Percentiles rank a stretch among this genome's conserved stretches.
Evolutionary conservation across 1,140 invertebrate species (phyloP).

Genomic region (Phocides pigmalion): DNA sequence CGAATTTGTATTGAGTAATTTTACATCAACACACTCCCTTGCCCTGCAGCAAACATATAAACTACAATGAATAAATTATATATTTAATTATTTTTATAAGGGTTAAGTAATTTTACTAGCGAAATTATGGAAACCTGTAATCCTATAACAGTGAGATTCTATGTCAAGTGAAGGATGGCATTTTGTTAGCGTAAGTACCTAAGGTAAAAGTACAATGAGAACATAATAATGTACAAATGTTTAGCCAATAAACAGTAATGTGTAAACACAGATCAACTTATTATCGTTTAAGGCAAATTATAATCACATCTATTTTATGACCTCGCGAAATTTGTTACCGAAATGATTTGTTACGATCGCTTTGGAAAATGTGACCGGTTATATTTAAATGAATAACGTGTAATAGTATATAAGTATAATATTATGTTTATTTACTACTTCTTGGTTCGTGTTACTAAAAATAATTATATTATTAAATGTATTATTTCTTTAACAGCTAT

Average conservation of each 20-base stretch:
- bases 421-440: slow-evolving; percentile 18
- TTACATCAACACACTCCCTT: not conserved
- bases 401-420: not conserved
- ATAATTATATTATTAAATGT: too few relatives aligned
- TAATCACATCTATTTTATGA: slow-evolving; percentile 24
- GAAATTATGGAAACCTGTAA: slow-evolving; percentile 5
- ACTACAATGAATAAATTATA: not conserved
- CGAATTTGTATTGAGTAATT: not conserved
- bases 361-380: slow-evolving; percentile 32
- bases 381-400: slow-evolving; percentile 3
- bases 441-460: not conserved
- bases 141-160: slow-evolving; percentile 54
- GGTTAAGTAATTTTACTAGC: slow-evolving; percentile 9
- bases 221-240: slow-evolving; percentile 19
- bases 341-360: slow-evolving; percentile 23
- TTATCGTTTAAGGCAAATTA: slow-evolving; percentile 21
- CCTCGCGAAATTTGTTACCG: slow-evolving; percentile 55
- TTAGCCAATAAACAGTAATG: slow-evolving; percentile 7
- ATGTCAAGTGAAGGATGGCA: slow-evolving; percentile 52
- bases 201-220: slow-evolving; percentile 43
- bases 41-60: not conserved
- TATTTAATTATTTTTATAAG: slow-evolving; percentile 5
- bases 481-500: too few relatives aligned
- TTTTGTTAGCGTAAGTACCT: slow-evolving; percentile 46
- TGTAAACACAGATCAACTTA: slow-evolving; percentile 1